phyloP scores from a whole-genome alignment of 2,797 vertebrate genomes.

The Cercopithecus neglectus region DNA sequence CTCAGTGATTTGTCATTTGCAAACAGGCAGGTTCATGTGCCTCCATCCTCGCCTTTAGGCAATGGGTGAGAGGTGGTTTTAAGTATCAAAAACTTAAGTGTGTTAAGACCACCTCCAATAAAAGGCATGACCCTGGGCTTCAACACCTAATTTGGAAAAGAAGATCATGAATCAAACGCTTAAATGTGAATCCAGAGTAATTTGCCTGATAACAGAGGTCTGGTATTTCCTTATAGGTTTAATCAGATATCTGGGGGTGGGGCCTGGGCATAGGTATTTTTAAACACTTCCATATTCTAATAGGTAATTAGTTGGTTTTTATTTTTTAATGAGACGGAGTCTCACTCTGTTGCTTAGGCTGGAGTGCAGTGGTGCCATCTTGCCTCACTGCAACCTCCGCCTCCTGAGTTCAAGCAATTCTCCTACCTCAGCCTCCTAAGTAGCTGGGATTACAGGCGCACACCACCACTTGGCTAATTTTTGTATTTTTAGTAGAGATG shows the following conservation, averaged over 20 bases:
- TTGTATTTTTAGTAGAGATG: not conserved
- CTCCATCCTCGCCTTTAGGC: conserved; percentile 8
- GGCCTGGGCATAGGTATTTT: not conserved
- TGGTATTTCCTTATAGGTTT: not conserved
- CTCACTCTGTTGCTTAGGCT: too few species aligned
- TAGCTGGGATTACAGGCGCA: too few species aligned
- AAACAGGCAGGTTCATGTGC: conserved; percentile 1
- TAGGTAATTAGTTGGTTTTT: not conserved
- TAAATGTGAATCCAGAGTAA: conserved; percentile 11
- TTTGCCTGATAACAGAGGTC: conserved; percentile 18
- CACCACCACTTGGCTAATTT: too few species aligned
- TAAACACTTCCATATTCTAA: conserved; percentile 12
- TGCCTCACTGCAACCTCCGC: too few species aligned
- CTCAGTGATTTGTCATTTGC: conserved; percentile 36
- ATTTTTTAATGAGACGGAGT: too few species aligned
- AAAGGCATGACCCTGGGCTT: conserved; percentile 6
- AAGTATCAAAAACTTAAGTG: conserved; percentile 29
- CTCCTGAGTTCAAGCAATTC: too few species aligned
- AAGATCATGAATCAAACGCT: conserved; percentile 2
- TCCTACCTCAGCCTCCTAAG: too few species aligned
- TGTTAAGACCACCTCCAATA: conserved; percentile 22
- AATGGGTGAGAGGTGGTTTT: not conserved
- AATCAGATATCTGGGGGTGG: not conserved
- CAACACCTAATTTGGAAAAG: conserved; percentile 39
- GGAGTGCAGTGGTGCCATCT: too few species aligned